Conservation (phyloP, 2,797 vertebrate species). For the Hipposideros larvatus region DNA sequence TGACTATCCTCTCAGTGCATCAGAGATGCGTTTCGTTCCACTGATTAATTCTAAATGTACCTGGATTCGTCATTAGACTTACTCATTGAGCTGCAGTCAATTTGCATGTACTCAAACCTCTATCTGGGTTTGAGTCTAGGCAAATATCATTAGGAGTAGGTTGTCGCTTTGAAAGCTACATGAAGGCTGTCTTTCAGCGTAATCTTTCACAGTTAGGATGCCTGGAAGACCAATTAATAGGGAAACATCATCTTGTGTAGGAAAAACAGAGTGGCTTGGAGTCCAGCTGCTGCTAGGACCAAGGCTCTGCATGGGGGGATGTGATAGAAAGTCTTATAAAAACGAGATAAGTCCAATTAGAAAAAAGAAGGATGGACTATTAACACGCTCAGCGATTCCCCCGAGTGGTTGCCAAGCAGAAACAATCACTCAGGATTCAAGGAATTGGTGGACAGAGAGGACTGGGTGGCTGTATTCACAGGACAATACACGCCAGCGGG, state of each 20-base stretch:
- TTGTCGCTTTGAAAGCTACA: not conserved
- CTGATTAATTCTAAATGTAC: not conserved
- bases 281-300: not conserved
- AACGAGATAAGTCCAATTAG: not conserved
- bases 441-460: rapidly evolving
- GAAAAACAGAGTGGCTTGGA: not conserved
- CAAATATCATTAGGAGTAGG: not conserved
- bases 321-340: rapidly evolving
- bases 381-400: rapidly evolving
- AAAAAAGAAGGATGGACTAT: not conserved
- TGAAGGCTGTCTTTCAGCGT: not conserved
- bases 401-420: not conserved
- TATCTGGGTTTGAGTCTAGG: not conserved
- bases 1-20: not conserved
- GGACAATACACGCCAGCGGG: rapidly evolving
- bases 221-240: not conserved
- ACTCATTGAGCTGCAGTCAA: rapidly evolving
- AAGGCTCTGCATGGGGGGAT: not conserved
- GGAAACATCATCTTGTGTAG: rapidly evolving
- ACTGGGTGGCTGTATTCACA: too few species aligned
- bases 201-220: not conserved
- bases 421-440: not conserved
- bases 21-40: not conserved
- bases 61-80: not conserved
- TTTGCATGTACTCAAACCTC: not conserved